phyloP scores from a whole-genome alignment of 2,113 vertebrate species.

The Aptenodytes forsteri region DNA sequence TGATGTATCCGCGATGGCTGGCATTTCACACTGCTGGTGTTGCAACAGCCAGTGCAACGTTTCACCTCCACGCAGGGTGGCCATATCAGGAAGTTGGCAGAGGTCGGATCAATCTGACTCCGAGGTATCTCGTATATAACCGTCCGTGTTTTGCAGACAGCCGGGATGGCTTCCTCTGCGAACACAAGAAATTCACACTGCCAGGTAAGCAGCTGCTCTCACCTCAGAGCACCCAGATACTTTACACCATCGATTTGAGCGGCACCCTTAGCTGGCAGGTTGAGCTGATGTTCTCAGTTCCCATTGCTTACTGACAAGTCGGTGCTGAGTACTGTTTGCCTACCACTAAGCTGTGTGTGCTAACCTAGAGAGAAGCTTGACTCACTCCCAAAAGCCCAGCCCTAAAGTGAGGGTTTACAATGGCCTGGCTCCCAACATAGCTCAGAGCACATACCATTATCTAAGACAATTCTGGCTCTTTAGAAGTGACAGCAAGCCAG shows the following conservation, averaged over 20 bases:
- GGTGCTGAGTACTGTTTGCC: background rate
- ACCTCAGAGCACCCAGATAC: background rate
- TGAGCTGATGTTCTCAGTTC: background rate
- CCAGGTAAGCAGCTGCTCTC: background rate
- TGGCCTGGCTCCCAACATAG: background rate
- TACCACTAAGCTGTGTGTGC: background rate
- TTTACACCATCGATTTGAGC: background rate
- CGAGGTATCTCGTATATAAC: conserved; percentile 99
- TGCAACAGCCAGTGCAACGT: conserved; percentile 96
- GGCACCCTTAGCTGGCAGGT: background rate
- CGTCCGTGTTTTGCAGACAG: conserved; percentile 93
- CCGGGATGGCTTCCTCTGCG: conserved; percentile 93
- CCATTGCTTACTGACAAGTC: background rate
- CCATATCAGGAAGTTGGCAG: conserved; percentile 99
- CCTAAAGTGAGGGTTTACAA: background rate
- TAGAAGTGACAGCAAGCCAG: background rate
- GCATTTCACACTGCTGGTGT: conserved; percentile 93
- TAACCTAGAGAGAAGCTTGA: background rate
- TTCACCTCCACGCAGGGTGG: conserved; percentile 97
- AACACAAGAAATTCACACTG: background rate
- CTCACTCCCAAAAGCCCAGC: background rate
- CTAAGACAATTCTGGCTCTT: background rate
- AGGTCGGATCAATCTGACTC: conserved; percentile 97
- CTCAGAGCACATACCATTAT: background rate
- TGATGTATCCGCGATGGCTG: conserved; percentile 92